Conservation (phyloP, 2,888 invertebrate species). For the Caenorhabditis becei region DNA sequence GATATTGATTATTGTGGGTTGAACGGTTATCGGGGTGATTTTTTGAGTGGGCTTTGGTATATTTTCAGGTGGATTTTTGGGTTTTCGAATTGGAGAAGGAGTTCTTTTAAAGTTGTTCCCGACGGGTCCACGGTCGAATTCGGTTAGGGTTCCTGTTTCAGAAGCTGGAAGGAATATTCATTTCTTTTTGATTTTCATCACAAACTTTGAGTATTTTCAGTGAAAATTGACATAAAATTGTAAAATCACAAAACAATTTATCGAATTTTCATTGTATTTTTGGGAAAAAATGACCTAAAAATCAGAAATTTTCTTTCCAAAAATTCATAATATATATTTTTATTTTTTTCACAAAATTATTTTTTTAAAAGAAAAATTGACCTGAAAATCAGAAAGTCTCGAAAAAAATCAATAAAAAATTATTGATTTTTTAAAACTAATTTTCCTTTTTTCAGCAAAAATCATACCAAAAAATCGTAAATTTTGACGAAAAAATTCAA, state of each 20-base stretch:
- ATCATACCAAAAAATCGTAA: too few species aligned
- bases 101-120: slow-evolving; percentile 39
- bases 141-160: slow-evolving; percentile 27
- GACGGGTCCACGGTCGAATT: slow-evolving; percentile 47
- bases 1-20: slow-evolving; percentile 44
- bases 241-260: too few species aligned
- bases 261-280: too few species aligned
- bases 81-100: slow-evolving; percentile 25
- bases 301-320: too few species aligned
- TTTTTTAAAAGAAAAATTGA: too few species aligned
- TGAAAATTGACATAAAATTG: too few species aligned
- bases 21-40: slow-evolving; percentile 49
- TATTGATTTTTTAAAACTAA: not conserved
- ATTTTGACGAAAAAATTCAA: too few species aligned
- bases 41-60: slow-evolving; percentile 13
- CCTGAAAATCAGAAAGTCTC: too few species aligned
- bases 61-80: slow-evolving; percentile 4
- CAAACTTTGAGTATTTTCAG: not conserved
- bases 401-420: not conserved
- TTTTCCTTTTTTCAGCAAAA: too few species aligned
- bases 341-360: too few species aligned
- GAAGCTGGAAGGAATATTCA: slow-evolving; percentile 15
- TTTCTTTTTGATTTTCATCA: not conserved
- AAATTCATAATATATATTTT: too few species aligned
- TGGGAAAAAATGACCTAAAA: too few species aligned